Evolutionary conservation across 2,113 vertebrate genomes (phyloP), one percentile per base, ranked within the genome.

Genomic region (Balaeniceps rex): DNA sequence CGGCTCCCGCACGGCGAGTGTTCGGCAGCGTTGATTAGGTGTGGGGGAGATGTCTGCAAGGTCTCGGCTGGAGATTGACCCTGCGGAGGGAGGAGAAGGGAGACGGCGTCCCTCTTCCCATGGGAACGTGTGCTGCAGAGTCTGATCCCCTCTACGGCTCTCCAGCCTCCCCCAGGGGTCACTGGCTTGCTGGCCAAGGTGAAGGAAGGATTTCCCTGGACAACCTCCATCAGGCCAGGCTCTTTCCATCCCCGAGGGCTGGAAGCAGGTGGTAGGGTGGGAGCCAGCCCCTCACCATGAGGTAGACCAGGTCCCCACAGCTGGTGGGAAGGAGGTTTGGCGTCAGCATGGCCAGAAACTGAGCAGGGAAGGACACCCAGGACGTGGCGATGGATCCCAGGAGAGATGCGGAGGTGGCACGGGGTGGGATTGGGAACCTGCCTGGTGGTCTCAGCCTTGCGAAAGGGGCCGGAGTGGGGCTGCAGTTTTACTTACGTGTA

Each of bases 121-220:
- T 1, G 4, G 82, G 75, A 94, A 89, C 0, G 4, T 77, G 75
- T 42, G 9, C 81, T 47, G 38, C 31, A 4, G 38, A 78, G 16
- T 52, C 44, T 22, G 19, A 46, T 60, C 29, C 23, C 22, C 29
- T 55, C 40, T 22, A 0, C 0, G 0, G 14, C 24, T 44, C 47
- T 11, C 33, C 71, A 54, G 38, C 19, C 34, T 68, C 47, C 25
- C n/a, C 33, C 34, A 33, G 0, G 61, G 40, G 46, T 74, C 34
- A 49, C 42, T 28, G 71, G 26, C 36, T 57, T 81, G 29, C 38
- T 28, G 11, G 24, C 26, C 77, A 22, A 89, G 72, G 44, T 42
- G 83, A 44, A 66, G 51, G 21, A 19, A 54, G 34, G 55, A 34
- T 71, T 93, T 75, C 15, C 13, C 14, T 57, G 38, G 26, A 29